Conservation (phyloP, 2,113 vertebrate genomes). For the Tragelaphus scriptus region DNA sequence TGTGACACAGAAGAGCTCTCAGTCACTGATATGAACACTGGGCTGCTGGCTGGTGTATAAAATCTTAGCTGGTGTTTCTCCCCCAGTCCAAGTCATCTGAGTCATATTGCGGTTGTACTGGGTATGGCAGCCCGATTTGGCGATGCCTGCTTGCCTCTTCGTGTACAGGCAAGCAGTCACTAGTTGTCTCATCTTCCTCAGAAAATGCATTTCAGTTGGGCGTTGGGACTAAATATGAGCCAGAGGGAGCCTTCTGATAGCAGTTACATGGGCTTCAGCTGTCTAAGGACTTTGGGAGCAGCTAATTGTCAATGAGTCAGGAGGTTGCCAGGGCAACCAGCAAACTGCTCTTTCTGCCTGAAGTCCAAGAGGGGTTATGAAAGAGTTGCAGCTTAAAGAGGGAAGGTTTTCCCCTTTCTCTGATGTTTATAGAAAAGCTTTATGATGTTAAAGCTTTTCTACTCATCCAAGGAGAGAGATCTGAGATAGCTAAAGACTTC, state of each 20-base stretch:
- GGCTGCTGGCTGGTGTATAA: not conserved
- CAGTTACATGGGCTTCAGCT: not conserved
- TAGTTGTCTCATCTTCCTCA: not conserved
- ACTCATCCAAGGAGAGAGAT: not conserved
- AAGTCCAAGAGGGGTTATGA: not conserved
- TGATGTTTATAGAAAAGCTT: not conserved
- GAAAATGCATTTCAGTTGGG: not conserved
- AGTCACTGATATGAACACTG: not conserved
- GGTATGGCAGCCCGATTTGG: not conserved
- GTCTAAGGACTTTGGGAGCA: not conserved
- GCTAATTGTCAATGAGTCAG: not conserved
- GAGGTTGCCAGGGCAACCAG: not conserved
- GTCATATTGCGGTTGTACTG: not conserved
- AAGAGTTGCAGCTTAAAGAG: not conserved
- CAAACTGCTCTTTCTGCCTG: slow-evolving; percentile 6
- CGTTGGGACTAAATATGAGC: not conserved
- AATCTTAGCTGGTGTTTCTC: not conserved
- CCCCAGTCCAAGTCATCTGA: not conserved
- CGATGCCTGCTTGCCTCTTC: slow-evolving; percentile 4
- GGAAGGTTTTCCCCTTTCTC: too few species aligned
- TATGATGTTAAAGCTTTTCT: not conserved
- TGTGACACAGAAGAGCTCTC: not conserved
- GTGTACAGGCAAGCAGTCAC: not conserved
- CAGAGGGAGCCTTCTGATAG: not conserved
- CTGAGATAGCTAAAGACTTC: not conserved